A percentile compares a stretch with the other conserved stretches of the same genome.
These are phyloP conservation scores for Nudaria mundana DNA, from an alignment of 2,888 invertebrate genomes.

Conservation along the genomic window DNA sequence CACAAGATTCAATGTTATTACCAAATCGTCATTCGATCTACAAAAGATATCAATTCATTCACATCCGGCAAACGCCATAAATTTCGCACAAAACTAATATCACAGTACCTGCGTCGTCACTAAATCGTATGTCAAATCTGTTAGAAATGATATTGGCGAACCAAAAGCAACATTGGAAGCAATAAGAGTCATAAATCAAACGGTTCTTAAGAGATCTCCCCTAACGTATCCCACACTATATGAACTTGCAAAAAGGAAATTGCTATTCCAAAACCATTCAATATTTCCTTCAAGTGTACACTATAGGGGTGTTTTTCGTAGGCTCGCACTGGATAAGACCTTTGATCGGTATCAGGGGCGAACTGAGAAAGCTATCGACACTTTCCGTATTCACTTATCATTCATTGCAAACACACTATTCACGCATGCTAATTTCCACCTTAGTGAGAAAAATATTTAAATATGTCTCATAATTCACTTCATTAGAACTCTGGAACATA, in stretches of 20 bases:
- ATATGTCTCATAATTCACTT: too few species aligned
- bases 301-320: slow-evolving; percentile 54
- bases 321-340: slow-evolving; percentile 52
- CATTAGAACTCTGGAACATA: not conserved
- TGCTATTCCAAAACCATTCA: slow-evolving; percentile 54
- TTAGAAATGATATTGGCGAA: slow-evolving; percentile 50
- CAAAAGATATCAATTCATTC: slow-evolving; percentile 30
- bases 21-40: slow-evolving; percentile 10
- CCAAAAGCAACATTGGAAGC: slow-evolving; percentile 44
- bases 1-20: slow-evolving; percentile 8
- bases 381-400: slow-evolving; percentile 61
- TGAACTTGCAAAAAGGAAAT: slow-evolving; percentile 61
- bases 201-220: slow-evolving; percentile 55
- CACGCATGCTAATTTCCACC: slow-evolving; percentile 41
- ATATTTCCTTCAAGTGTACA: slow-evolving; percentile 44
- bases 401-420: slow-evolving; percentile 37
- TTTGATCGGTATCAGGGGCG: slow-evolving; percentile 66
- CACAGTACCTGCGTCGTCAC: slow-evolving; percentile 42
- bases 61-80: slow-evolving; percentile 33
- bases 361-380: slow-evolving; percentile 67
- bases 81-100: slow-evolving; percentile 54
- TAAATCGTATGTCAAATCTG: slow-evolving; percentile 52
- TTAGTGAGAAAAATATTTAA: slow-evolving; percentile 36
- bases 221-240: slow-evolving; percentile 57
- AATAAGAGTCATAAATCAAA: slow-evolving; percentile 60